Evolutionary conservation across 1,140 invertebrate species (phyloP).

Genomic region (Chymomyza costata): DNA sequence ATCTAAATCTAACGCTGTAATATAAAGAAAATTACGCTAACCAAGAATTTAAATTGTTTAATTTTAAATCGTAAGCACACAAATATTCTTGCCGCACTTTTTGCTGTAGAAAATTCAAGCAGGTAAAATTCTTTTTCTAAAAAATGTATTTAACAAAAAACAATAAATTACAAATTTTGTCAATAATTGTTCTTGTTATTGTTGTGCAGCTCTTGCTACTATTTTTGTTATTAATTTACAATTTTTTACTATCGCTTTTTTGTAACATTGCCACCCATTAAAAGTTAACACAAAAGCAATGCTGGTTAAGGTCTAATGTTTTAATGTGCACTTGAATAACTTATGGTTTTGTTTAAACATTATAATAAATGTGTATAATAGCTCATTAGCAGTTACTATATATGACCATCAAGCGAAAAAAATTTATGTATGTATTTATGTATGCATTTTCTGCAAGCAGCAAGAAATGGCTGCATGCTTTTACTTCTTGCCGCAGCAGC

Average conservation of each 20-base stretch:
- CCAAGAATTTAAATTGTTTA: slow-evolving; percentile 15
- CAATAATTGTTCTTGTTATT: slow-evolving; percentile 47
- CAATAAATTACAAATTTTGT: slow-evolving; percentile 46
- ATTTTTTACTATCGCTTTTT: slow-evolving; percentile 5
- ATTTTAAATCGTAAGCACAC: slow-evolving; percentile 3
- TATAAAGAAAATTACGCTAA: slow-evolving; percentile 61
- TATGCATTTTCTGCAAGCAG: too few species aligned
- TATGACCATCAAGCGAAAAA: too few species aligned
- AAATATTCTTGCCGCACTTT: slow-evolving; percentile 30
- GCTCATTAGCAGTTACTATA: slow-evolving; percentile 29
- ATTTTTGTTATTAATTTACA: slow-evolving; percentile 32
- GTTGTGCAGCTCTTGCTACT: too few species aligned
- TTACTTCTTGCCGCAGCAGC: slow-evolving; percentile 32
- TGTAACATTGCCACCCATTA: slow-evolving; percentile 47
- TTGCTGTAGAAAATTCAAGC: slow-evolving; percentile 33
- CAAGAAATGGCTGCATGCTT: background rate
- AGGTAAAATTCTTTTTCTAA: slow-evolving; percentile 9
- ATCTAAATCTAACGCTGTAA: slow-evolving; percentile 51
- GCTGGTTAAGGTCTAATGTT: slow-evolving; percentile 48
- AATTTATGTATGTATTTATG: too few species aligned
- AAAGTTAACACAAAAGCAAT: slow-evolving; percentile 33
- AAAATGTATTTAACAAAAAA: slow-evolving; percentile 41
- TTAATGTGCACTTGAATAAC: slow-evolving; percentile 35
- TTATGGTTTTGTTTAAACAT: slow-evolving; percentile 49
- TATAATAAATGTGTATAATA: slow-evolving; percentile 32